Base-by-base conservation (phyloP, 2,113 vertebrate species). In the Vidua macroura region DNA sequence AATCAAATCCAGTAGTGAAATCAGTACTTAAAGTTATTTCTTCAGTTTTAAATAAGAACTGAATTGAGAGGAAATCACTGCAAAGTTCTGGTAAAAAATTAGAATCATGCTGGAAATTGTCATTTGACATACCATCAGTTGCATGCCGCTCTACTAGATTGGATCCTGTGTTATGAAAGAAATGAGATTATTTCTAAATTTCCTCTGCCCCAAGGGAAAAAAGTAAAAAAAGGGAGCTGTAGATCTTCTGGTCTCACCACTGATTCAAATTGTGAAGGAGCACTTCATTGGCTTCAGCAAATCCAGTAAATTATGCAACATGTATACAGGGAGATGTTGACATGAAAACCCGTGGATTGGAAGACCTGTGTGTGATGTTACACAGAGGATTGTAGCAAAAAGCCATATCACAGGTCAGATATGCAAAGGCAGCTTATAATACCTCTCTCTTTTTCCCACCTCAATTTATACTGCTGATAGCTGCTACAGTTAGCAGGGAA, bases 371-470 rank as follows among this genome's bases (percentile, higher is more conserved):
- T 37, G 6, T 10, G 31, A 41, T 24, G 19, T 22, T 83, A 60
- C 28, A 44, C 22, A 37, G 48, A 55, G 48, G 53, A 75, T 7
- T 3, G 11, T 4, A 25, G 69, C 11, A 51, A 27, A 64, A 64
- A 66, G 23, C 2, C 2, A 4, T 2, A 3, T 28, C 16, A 51
- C 0, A 0, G 3, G 2, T n/a, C n/a, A 70, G 53, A 73, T 30
- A 69, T 3, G 7, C 30, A 92, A 53, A 7, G 35, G 31, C 5
- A 69, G 8, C 39, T 83, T 43, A 24, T 41, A 66, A 31, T 20
- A 59, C 11, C 14, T 69, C 43, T 20, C 15, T 55, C 21, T 69
- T 37, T 28, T 83, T 76, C 41, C 25, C 25, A 31, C 7, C 12
- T 69, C 37, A 19, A 6, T 58, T 69, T 58, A 31, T n/a, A 11